Evolutionary conservation across 2,797 vertebrate species (phyloP), one percentile per base, ranked within the genome.

Genomic region (Crossoptilon crossoptilon): DNA sequence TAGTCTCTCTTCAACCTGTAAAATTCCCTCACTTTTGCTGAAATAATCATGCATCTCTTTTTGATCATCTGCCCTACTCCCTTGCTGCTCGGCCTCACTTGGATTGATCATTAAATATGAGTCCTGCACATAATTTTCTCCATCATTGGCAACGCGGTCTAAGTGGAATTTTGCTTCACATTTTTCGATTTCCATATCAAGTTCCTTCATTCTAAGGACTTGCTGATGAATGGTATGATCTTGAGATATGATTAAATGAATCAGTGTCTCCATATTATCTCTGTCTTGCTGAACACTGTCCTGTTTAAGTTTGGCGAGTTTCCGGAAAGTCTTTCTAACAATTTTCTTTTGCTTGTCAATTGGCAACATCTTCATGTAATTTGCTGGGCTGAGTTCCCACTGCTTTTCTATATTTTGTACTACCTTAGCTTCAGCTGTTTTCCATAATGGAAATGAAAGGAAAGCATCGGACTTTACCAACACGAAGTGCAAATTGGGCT

Each of bases 261-360:
- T 98, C 96, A 99, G 97, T 7, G 98, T 98, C 87, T 98, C 98
- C 44, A 99, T 97, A 35, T 86, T 97, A 58, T 98, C 97, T 90
- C 96, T 96, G 4, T 98, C 98, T 53, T 97, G 97, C 67, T 97
- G 98, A 51, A 96, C 95, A 8, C 95, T 98, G 79, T 98, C 98
- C 84, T 98, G 98, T 95, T 99, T 99, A 69, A 99, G 97, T 95
- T 98, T 99, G 72, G 99, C 99, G 87, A 99, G 96, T 93, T 99
- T 99, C 84, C 98, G 95, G 95, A 99, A 99, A n/a, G 99, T 99
- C 89, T 99, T 99, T 94, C 98, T 98, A 64, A 99, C 99, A 84
- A 99, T 98, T 74, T 98, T 98, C 77, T 99, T 99, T 72, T 99
- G 99, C 83, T 98, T 99, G 84, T 99, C 98, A 21, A 93, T 97